phyloP scores from a whole-genome alignment of 2,797 vertebrate genomes.

The Poecilia picta region DNA sequence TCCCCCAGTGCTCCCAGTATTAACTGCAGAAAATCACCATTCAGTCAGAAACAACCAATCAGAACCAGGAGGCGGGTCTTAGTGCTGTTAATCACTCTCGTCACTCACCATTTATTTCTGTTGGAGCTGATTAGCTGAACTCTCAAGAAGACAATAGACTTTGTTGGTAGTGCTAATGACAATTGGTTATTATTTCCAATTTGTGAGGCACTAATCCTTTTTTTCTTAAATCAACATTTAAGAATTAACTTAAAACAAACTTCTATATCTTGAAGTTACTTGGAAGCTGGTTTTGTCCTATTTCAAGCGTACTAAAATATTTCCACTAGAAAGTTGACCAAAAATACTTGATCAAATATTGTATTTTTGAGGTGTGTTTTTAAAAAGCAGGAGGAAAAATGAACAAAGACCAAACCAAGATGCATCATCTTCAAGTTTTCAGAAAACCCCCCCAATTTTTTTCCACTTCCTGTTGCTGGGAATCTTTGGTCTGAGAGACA shows the following conservation, averaged over 20 bases:
- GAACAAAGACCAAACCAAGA: not conserved
- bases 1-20: too few relatives aligned
- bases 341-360: not conserved
- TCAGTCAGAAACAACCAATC: too few relatives aligned
- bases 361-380: not conserved
- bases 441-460: too few relatives aligned
- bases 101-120: not conserved
- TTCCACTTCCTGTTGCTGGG: not conserved
- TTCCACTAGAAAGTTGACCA: not conserved
- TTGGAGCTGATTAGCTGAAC: not conserved
- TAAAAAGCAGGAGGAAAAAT: not conserved
- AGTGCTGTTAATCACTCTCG: not conserved
- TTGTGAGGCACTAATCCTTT: not conserved
- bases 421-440: not conserved
- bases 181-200: not conserved
- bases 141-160: not conserved
- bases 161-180: not conserved
- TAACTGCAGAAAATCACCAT: too few relatives aligned
- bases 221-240: too few relatives aligned
- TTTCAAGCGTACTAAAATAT: not conserved
- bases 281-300: not conserved
- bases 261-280: not conserved
- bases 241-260: not conserved
- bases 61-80: too few relatives aligned
- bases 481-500: not conserved